Evolutionary conservation across 64 coral and sea anemone genomes (phyloP).

Genomic region (Platygyra sinensis): DNA sequence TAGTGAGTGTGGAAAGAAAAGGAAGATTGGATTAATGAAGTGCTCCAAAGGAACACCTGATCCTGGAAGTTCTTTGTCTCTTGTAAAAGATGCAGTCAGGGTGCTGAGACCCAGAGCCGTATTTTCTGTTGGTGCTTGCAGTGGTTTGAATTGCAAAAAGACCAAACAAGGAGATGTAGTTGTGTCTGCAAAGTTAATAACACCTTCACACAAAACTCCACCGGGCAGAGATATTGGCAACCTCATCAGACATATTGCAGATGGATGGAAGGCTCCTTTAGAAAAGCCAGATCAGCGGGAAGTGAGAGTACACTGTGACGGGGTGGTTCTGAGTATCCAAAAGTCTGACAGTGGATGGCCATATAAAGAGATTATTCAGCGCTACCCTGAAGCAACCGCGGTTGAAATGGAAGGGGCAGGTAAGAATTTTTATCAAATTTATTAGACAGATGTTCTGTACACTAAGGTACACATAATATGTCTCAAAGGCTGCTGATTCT

Average conservation of each 20-base stretch:
- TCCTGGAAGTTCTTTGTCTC: neutral
- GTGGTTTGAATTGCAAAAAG: neutral
- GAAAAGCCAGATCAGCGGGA: neutral
- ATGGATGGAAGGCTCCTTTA: neutral
- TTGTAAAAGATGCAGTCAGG: conserved; percentile 4
- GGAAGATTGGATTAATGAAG: neutral
- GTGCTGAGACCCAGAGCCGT: conserved; percentile 31
- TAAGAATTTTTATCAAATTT: neutral
- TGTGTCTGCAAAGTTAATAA: conserved; percentile 28
- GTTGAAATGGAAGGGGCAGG: neutral
- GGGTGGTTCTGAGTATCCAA: neutral
- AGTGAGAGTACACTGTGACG: neutral
- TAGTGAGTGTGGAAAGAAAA: neutral
- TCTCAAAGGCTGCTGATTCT: too few species aligned
- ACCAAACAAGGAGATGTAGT: conserved; percentile 45
- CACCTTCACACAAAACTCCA: neutral
- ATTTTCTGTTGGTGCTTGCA: conserved; percentile 24
- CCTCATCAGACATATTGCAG: neutral
- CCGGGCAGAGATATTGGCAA: neutral
- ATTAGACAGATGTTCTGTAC: neutral
- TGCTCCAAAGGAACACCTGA: neutral
- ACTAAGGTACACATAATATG: too few species aligned
- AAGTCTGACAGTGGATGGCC: neutral
- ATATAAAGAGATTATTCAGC: neutral
- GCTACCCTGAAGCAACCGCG: neutral